Conservation (phyloP, 2,888 invertebrate genomes). For the Cinara cedri region DNA sequence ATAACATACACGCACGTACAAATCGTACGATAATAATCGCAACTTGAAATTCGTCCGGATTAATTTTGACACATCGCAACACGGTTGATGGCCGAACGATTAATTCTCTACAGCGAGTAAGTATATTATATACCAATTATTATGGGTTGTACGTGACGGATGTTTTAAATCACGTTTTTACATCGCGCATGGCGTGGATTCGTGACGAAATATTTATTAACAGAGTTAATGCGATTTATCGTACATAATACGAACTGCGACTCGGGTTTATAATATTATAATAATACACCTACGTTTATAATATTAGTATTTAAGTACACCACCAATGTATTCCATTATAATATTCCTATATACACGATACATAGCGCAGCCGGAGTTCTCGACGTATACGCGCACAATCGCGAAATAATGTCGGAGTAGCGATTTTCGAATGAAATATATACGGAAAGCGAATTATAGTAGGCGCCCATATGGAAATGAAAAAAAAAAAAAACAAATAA, state of each 20-base stretch:
- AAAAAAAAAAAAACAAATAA: neutral
- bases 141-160: neutral
- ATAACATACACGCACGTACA: no score
- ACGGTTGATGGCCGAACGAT: no score
- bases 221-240: no score
- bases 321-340: no score
- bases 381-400: neutral
- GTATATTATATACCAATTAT: no score
- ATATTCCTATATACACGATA: no score
- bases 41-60: no score
- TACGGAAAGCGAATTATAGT: neutral
- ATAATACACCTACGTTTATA: neutral
- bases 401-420: neutral
- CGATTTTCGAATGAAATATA: slow-evolving; percentile 11
- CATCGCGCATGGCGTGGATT: neutral
- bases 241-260: no score
- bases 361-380: neutral
- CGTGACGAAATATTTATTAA: slow-evolving; percentile 1
- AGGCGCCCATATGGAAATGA: neutral
- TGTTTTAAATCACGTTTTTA: slow-evolving; percentile 21
- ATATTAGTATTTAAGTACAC: neutral
- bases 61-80: no score
- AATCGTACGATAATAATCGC: no score
- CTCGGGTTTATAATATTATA: no score
- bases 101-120: no score